Base-by-base conservation (phyloP, 2,113 vertebrate species). In the Kryptolebias marmoratus region DNA sequence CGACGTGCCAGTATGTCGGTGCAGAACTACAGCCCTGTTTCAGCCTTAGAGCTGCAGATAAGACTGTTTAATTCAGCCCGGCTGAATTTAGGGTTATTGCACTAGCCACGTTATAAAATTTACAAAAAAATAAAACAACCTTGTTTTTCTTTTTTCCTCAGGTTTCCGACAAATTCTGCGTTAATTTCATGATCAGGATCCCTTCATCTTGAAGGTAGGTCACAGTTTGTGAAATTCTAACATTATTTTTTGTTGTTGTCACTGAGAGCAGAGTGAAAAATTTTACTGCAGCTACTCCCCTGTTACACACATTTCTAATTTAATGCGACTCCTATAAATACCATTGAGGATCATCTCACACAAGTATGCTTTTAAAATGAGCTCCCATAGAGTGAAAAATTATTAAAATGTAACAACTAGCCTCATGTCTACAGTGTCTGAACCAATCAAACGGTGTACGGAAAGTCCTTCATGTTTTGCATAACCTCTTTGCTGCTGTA, bases 401-500 rank as follows among this genome's bases (percentile, higher is more conserved):
- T 59, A 44, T 54, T 16, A 50, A 28, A 45, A 52, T 55, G 11
- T 56, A 30, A 77, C 22, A 71, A 75, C 70, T 82, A 86, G 84
- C 79, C 66, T 82, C 14, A 65, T 50, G 49, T 54, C 28, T 63
- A 27, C 50, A 82, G 56, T 75, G 48, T 77, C 44, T 72, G 64
- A 27, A 75, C 69, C 50, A 74, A n/a, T 65, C 42, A 75, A 45
- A 82, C 30, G 65, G 42, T 77, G 55, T 72, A 87, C 60, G 71
- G 64, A 73, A 82, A 87, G 73, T 68, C 76, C 48, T 73, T 58
- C 66, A 83, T 72, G 66, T 81, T 82, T 90, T 92, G 81, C 85
- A 90, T 90, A 90, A 89, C 88, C 81, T 72, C 79, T 80, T 81
- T 64, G 71, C 85, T 89, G 89, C 91, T 91, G 80, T 89, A 88